A percentile compares a stretch with the other conserved stretches of the same genome.
Conservation (phyloP, 1,140 invertebrate genomes). For the Drosophila virilis region DNA sequence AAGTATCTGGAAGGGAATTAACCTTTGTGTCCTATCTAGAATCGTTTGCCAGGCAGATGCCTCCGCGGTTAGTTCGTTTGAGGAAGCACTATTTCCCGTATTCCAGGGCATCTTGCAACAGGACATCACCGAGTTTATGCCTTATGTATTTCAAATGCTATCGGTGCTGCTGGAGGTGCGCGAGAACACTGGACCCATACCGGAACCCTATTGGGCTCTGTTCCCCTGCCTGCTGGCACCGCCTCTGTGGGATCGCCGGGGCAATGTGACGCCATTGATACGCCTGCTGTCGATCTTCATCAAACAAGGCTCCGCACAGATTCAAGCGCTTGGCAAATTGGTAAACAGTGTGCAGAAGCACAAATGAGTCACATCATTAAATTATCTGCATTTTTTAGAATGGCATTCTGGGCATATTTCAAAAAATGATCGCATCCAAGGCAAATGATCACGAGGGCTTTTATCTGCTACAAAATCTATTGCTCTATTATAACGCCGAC, state of each 20-base stretch:
- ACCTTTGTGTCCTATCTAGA: constrained; percentile 35
- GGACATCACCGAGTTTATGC: constrained; percentile 98
- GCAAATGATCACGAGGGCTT: constrained; percentile 98
- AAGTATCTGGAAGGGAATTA: background rate
- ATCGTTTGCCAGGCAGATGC: constrained; percentile 94
- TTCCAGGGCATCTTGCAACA: constrained; percentile 97
- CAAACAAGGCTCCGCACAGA: constrained; percentile 89
- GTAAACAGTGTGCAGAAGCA: constrained; percentile 79
- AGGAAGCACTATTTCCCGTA: constrained; percentile 95
- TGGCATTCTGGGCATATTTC: constrained; percentile 96
- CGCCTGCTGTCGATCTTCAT: constrained; percentile 95
- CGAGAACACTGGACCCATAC: constrained; percentile 85
- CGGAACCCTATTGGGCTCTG: constrained; percentile 94
- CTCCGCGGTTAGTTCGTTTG: constrained; percentile 93
- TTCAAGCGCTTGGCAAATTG: constrained; percentile 89
- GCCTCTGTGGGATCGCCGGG: constrained; percentile 95
- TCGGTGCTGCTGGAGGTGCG: constrained; percentile 95
- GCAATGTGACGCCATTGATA: constrained; percentile 96
- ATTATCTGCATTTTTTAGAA: constrained; percentile 85
- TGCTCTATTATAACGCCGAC: constrained; percentile 89
- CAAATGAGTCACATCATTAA: background rate
- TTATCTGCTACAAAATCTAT: constrained; percentile 93
- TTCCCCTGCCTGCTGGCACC: constrained; percentile 95
- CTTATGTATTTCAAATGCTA: constrained; percentile 98
- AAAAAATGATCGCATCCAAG: constrained; percentile 98